Base-by-base conservation (phyloP, 2,797 vertebrate species). In the Pogoniulus pusillus region DNA sequence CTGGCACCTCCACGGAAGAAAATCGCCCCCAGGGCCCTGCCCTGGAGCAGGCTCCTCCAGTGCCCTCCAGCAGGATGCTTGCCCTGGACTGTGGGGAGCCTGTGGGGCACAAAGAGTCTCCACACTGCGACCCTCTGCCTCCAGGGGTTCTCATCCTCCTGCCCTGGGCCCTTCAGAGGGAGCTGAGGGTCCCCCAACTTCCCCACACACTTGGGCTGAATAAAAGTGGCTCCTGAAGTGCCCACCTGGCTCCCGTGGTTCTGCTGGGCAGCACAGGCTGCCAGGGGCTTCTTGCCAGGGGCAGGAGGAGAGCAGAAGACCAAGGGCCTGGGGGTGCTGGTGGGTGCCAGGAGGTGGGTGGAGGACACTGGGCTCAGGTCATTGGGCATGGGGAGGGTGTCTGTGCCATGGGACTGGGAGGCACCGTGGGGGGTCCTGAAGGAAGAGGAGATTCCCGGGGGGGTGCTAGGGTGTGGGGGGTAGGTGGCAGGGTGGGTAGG, bases 181-280 rank as follows among this genome's bases (percentile, higher is more conserved):
- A 81, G 47, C 30, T 75, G 60, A 19, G 47, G 23, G 65, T 27
- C 66, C 63, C 26, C 5, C 20, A 27, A 0, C 26, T 62, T 22
- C 6, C 37, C 11, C 22, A 4, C 29, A 15, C 10, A 13, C 20
- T 10, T 45, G 16, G 8, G 26, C 4, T 70, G 53, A 96, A 95
- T 96, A 95, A 96, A 96, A 79, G 81, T n/a, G 29, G 22, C 77
- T 96, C 64, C 54, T 79, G 35, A 91, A 45, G 32, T 49, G 9
- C 53, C 45, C 41, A 3, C n/a, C 26, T 75, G 73, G 5, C 12
- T 91, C 57, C 16, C 32, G 1, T 85, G 64, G 15, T 76, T 83
- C 85, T 92, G 35, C 10, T 53, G 57, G 14, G 39, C 9, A 81
- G 9, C 51, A 5, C 43, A 30, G n/a, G 35, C 26, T 12, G 49